Evolutionary conservation across 2,888 invertebrate species (phyloP), one percentile per base, ranked within the genome.

Genomic region (Campoletis raptor): DNA sequence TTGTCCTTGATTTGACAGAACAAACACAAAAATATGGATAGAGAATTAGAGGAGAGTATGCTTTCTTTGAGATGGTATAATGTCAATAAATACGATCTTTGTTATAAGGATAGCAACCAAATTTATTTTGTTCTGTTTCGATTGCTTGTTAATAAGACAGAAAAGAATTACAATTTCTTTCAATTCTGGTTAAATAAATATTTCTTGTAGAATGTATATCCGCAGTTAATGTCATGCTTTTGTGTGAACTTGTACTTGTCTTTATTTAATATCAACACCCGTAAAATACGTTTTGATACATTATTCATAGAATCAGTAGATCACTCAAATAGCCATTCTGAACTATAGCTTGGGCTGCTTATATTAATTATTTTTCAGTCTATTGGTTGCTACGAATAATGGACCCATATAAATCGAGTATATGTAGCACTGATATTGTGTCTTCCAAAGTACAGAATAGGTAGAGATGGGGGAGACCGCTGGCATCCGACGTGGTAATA

Each of bases 401-500:
- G 30, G 30, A 15, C 48, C 52, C 37, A 40, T 37, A 72, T 66
- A n/a, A 45, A 52, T 57, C 61, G 54, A 45, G 83, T 79, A 76
- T 74, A 42, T 37, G 72, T 74, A 64, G 54, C 85, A 12, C 48
- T 42, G 76, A 83, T 70, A 37, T 76, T 70, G 67, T 61, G 54
- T 66, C 61, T 66, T 81, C 74, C 18, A 3, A 30, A 40, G 61
- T 74, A 72, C n/a, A 45, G 42, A 57, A 21, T 45, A 66, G 61
- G n/a, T 66, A 40, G n/a, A 54, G n/a, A 54, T 57, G 37, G n/a
- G 67, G 79, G 74, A 81, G 45, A 42, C 81, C 77, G 40, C 45
- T 77, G 86, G 87, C 87, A 88, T 90, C 86, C 88, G 88, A 90
- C 86, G 73, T 83, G 91, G 92, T 90, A 92, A 94, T 94, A 94